Percentiles rank a stretch among this genome's conserved stretches.
These are phyloP conservation scores for Beroe ovata DNA, from an alignment of 37 sponge, comb jelly and placozoan genomes.

Conservation along the genomic window DNA sequence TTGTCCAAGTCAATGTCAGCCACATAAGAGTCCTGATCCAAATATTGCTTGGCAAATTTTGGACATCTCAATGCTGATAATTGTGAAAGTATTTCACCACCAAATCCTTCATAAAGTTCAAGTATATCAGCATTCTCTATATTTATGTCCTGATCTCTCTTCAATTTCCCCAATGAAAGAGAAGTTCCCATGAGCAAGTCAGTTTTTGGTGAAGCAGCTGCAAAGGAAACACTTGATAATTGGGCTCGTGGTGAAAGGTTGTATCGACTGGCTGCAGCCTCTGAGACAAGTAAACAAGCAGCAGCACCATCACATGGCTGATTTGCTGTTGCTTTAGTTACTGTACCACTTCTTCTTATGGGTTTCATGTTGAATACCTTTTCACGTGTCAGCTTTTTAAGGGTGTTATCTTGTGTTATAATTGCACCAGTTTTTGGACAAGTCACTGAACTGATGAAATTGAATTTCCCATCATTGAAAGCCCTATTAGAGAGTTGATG, in stretches of 20 bases:
- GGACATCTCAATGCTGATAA: conserved; percentile 3
- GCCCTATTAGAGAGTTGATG: conserved; percentile 17
- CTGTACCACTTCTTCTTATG: neutral
- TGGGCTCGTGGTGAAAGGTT: conserved; percentile 14
- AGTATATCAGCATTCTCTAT: conserved; percentile 1
- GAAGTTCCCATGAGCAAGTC: conserved; percentile 56
- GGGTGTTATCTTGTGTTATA: neutral
- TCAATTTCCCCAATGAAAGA: neutral
- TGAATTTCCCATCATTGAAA: neutral
- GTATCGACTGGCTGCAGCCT: neutral
- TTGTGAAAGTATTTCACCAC: conserved; percentile 45
- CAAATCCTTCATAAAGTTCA: conserved; percentile 58
- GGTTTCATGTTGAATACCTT: neutral
- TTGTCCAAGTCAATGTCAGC: conserved; percentile 11
- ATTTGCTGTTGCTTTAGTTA: conserved; percentile 54
- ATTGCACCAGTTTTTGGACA: neutral
- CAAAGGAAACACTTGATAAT: neutral
- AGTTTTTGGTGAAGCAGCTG: conserved; percentile 18
- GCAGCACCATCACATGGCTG: conserved; percentile 63
- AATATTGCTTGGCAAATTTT: neutral
- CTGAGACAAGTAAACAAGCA: conserved; percentile 36
- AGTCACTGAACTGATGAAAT: conserved; percentile 2
- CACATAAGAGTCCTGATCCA: conserved; percentile 16
- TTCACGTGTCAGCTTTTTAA: neutral
- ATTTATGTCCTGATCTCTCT: neutral